Conservation (phyloP, 2,797 vertebrate genomes). For the Siniperca obscura region DNA sequence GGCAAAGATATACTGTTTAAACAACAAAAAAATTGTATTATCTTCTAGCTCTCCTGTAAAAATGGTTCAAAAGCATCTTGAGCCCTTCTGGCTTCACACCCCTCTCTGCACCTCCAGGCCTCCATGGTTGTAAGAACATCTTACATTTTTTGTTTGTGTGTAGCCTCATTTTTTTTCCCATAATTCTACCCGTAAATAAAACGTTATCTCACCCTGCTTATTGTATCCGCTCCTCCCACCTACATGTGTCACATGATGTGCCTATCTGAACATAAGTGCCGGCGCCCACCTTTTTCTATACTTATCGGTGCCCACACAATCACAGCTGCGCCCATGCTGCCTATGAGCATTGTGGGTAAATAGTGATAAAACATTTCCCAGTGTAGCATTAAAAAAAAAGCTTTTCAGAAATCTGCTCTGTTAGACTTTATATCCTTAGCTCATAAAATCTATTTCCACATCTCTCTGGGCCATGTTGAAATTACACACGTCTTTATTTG, state of each 20-base stretch:
- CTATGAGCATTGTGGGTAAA: constrained; percentile 73
- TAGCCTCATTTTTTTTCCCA: constrained; percentile 5
- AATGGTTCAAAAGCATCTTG: constrained; percentile 13
- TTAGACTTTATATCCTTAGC: constrained; percentile 73
- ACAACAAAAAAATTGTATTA: background rate
- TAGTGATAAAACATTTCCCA: constrained; percentile 77
- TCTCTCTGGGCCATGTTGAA: constrained; percentile 75
- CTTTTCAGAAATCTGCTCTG: constrained; percentile 76
- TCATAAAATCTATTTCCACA: constrained; percentile 83
- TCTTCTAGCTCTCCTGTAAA: background rate
- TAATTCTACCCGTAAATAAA: constrained; percentile 21
- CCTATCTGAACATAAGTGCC: constrained; percentile 60
- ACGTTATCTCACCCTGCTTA: constrained; percentile 20
- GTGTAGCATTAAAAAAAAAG: constrained; percentile 68
- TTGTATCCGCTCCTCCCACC: constrained; percentile 52
- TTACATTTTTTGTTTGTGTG: constrained; percentile 2
- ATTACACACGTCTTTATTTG: constrained; percentile 77
- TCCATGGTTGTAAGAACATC: background rate
- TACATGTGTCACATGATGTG: constrained; percentile 55
- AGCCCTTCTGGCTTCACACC: constrained; percentile 14
- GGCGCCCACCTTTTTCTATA: constrained; percentile 71
- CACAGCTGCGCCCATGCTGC: constrained; percentile 73
- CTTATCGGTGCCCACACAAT: constrained; percentile 69
- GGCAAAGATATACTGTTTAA: background rate
- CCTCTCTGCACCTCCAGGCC: background rate